A percentile compares a stretch with the other conserved stretches of the same genome.
These are phyloP conservation scores for Nemotelus pantherinus DNA, from an alignment of 2,888 invertebrate species.

Conservation along the genomic window DNA sequence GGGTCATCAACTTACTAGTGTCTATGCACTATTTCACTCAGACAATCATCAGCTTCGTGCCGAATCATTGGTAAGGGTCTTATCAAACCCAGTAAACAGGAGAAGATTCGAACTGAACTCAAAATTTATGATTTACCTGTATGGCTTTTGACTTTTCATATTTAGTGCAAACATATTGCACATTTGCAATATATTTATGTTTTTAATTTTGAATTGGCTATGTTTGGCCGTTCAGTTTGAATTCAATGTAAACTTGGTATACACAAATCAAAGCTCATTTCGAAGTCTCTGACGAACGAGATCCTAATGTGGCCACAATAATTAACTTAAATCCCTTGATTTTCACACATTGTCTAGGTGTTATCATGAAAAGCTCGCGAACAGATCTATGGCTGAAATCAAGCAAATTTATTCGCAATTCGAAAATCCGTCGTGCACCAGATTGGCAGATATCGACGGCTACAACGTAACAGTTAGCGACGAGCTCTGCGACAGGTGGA, in stretches of 20 bases:
- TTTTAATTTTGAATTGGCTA: too few relatives aligned
- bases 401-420: constrained; percentile 61
- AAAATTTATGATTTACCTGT: too few relatives aligned
- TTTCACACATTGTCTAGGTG: constrained; percentile 54
- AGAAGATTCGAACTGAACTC: too few relatives aligned
- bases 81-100: constrained; percentile 18
- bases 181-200: too few relatives aligned
- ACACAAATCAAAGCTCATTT: too few relatives aligned
- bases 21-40: constrained; percentile 71
- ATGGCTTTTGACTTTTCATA: too few relatives aligned
- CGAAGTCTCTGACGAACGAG: too few relatives aligned
- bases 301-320: too few relatives aligned
- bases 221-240: too few relatives aligned
- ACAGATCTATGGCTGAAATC: constrained; percentile 62
- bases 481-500: constrained; percentile 67
- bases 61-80: constrained; percentile 64
- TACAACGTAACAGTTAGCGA: constrained; percentile 59
- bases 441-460: constrained; percentile 58
- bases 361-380: constrained; percentile 62
- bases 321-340: background rate
- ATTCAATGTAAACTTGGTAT: too few relatives aligned
- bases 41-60: constrained; percentile 69
- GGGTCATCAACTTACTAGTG: constrained; percentile 67
- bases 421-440: constrained; percentile 61
- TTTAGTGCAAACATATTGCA: too few relatives aligned